Evolutionary conservation across 1,140 invertebrate species (phyloP).

Genomic region (Penaeus indicus): DNA sequence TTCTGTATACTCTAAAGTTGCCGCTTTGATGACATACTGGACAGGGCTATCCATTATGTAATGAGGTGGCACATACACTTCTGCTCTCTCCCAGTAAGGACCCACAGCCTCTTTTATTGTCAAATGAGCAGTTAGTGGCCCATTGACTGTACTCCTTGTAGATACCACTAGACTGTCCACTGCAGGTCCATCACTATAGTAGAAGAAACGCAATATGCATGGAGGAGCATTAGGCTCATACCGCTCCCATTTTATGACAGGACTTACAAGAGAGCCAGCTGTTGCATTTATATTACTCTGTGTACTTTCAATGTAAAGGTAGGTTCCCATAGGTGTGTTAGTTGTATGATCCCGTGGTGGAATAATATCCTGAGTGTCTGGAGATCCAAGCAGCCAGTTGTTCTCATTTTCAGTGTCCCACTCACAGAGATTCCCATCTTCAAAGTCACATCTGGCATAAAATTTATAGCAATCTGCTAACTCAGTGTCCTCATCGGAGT

Average conservation of each 20-base stretch:
- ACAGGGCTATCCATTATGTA: constrained; percentile 30
- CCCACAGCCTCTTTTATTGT: constrained; percentile 37
- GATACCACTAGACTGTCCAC: constrained; percentile 27
- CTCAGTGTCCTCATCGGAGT: constrained; percentile 35
- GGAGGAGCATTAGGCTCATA: background rate
- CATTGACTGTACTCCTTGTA: constrained; percentile 29
- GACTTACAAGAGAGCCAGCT: constrained; percentile 6
- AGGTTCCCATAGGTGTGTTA: constrained; percentile 42
- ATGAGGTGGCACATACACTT: constrained; percentile 35
- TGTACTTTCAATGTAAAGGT: constrained; percentile 37
- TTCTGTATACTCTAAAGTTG: constrained; percentile 5
- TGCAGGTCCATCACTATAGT: constrained; percentile 45
- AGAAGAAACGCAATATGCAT: constrained; percentile 52
- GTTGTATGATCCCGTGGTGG: constrained; percentile 48
- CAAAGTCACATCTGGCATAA: constrained; percentile 49
- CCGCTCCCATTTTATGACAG: constrained; percentile 40
- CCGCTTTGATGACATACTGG: constrained; percentile 43
- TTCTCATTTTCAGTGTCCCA: constrained; percentile 35
- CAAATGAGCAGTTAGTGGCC: constrained; percentile 34
- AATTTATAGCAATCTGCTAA: constrained; percentile 26
- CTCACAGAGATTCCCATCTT: constrained; percentile 47
- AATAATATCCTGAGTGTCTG: constrained; percentile 33
- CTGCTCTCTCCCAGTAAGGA: constrained; percentile 49
- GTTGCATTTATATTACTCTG: constrained; percentile 6
- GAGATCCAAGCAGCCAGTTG: constrained; percentile 46